Conservation (phyloP, 1,140 invertebrate species). For the Bilobella aurantiaca region DNA sequence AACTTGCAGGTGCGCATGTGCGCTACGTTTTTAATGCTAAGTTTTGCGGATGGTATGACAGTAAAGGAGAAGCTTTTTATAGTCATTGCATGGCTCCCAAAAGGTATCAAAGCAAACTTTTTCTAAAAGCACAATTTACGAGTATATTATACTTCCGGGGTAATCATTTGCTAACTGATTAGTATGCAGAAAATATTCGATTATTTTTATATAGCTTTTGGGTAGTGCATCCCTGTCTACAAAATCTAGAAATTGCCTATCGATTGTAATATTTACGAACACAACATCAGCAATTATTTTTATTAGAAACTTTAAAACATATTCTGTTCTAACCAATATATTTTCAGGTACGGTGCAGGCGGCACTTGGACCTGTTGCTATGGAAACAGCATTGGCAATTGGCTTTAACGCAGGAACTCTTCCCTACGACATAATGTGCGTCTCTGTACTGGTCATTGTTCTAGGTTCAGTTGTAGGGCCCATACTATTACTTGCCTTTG, state of each 20-base stretch:
- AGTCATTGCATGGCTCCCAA: conserved; percentile 25
- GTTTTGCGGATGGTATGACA: conserved; percentile 7
- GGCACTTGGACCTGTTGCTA: conserved; percentile 24
- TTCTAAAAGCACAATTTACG: too few species aligned
- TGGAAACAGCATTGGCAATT: conserved; percentile 16
- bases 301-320: too few species aligned
- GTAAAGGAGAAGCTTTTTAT: conserved; percentile 22
- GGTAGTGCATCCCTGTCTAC: too few species aligned
- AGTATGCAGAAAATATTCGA: too few species aligned
- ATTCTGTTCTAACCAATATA: neutral
- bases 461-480: neutral
- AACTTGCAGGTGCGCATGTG: neutral
- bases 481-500: neutral
- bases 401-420: neutral
- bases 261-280: too few species aligned
- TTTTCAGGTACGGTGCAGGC: conserved; percentile 28
- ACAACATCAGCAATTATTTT: too few species aligned
- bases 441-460: neutral
- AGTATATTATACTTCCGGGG: too few species aligned
- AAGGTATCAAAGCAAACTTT: conserved; percentile 12
- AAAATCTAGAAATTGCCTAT: too few species aligned
- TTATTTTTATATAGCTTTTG: too few species aligned
- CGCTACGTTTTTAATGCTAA: neutral
- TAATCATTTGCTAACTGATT: too few species aligned
- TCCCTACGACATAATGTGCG: neutral